Conservation (phyloP, 2,113 vertebrate species). For the Tretioscincus oriximinensis region DNA sequence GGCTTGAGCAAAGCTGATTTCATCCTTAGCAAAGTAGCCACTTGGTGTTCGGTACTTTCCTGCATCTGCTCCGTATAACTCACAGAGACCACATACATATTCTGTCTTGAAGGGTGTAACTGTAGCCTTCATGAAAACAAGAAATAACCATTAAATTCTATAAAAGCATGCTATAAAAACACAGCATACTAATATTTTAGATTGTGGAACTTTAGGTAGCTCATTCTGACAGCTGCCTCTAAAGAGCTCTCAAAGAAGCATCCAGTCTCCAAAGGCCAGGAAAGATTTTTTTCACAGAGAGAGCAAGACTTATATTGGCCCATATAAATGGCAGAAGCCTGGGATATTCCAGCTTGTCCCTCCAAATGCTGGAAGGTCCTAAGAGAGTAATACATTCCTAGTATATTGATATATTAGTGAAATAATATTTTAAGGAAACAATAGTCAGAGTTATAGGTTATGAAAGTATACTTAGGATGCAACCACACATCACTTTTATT, state of each 20-base stretch:
- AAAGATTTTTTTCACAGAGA: too few species aligned
- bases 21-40: slow-evolving; percentile 60
- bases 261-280: too few species aligned
- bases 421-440: not conserved
- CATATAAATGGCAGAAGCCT: too few species aligned
- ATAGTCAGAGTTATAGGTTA: not conserved
- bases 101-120: slow-evolving; percentile 68
- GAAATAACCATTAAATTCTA: not conserved
- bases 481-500: too few species aligned
- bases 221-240: too few species aligned
- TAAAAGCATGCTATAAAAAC: not conserved
- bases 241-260: too few species aligned
- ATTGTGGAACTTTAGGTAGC: too few species aligned
- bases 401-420: not conserved
- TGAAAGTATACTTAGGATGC: not conserved
- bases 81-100: slow-evolving; percentile 79
- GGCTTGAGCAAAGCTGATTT: slow-evolving; percentile 73
- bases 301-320: too few species aligned
- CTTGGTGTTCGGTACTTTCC: slow-evolving; percentile 75
- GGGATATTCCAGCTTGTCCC: too few species aligned
- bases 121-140: slow-evolving; percentile 45
- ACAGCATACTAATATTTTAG: not conserved
- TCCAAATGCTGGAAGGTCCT: too few species aligned
- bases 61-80: slow-evolving; percentile 73
- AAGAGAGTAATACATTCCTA: not conserved